Evolutionary conservation across 2,113 vertebrate species (phyloP).

Genomic region (Myiagra hebetior): DNA sequence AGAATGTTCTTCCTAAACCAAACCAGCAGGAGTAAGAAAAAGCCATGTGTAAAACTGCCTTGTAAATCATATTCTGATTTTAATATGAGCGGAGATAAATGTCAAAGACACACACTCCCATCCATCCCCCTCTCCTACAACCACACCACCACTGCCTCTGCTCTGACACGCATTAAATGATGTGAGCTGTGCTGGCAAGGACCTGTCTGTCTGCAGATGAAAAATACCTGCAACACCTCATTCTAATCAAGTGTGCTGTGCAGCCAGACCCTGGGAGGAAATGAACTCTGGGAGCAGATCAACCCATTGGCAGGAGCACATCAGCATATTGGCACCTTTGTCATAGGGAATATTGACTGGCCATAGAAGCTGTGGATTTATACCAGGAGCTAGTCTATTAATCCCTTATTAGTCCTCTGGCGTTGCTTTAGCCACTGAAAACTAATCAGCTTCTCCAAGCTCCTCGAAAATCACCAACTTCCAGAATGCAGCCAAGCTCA

Average conservation of each 20-base stretch:
- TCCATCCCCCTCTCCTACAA: slow-evolving; percentile 13
- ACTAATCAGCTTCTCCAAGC: slow-evolving; percentile 7
- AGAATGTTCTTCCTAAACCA: slow-evolving; percentile 12
- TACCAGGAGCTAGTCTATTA: slow-evolving; percentile 29
- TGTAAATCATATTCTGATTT: slow-evolving; percentile 52
- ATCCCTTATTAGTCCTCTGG: slow-evolving; percentile 43
- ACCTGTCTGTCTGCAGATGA: slow-evolving; percentile 60
- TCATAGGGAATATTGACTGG: slow-evolving; percentile 10
- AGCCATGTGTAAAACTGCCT: neutral
- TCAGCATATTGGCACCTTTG: slow-evolving; percentile 28
- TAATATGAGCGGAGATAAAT: slow-evolving; percentile 34
- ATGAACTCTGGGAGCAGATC: slow-evolving; percentile 12
- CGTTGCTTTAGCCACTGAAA: neutral
- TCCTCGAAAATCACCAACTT: neutral
- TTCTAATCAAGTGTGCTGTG: slow-evolving; percentile 16
- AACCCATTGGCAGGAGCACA: slow-evolving; percentile 35
- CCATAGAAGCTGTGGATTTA: slow-evolving; percentile 17
- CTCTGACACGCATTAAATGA: slow-evolving; percentile 38
- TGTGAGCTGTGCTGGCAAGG: slow-evolving; percentile 51
- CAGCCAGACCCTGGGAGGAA: slow-evolving; percentile 32
- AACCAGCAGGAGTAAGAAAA: neutral
- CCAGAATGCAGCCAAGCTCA: neutral
- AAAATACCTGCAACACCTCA: slow-evolving; percentile 34
- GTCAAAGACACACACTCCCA: slow-evolving; percentile 6
- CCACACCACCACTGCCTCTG: neutral